A percentile compares a stretch with the other conserved stretches of the same genome.
phyloP scores from a whole-genome alignment of 1,140 invertebrate species.

The Ostrea denselamellosa region DNA sequence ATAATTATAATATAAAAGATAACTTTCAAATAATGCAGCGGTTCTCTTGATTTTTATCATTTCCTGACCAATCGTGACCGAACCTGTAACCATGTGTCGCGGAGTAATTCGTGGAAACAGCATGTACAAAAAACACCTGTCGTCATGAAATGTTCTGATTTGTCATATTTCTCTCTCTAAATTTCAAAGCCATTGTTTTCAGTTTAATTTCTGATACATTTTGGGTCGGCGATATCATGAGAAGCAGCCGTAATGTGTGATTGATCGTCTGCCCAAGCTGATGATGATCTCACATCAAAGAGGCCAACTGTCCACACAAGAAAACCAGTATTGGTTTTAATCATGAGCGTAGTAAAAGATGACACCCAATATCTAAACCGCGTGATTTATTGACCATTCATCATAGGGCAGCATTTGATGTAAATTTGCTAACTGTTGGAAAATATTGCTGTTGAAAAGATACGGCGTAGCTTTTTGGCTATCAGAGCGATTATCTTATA shows the following conservation, averaged over 20 bases:
- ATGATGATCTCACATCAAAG: not conserved
- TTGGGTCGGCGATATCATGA: not conserved
- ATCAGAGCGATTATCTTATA: too few species aligned
- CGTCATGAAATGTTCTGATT: too few species aligned
- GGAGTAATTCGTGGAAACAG: too few species aligned
- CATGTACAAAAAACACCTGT: too few species aligned
- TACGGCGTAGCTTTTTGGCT: too few species aligned
- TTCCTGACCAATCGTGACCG: not conserved
- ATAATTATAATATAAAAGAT: not conserved
- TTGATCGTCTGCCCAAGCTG: not conserved
- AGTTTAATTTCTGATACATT: not conserved
- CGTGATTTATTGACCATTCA: slow-evolving; percentile 20
- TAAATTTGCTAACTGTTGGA: not conserved
- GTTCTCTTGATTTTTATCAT: not conserved
- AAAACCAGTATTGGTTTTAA: not conserved
- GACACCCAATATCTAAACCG: not conserved
- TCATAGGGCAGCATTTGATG: not conserved
- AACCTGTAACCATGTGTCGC: too few species aligned
- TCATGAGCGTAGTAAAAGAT: not conserved
- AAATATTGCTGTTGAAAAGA: not conserved
- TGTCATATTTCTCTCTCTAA: not conserved
- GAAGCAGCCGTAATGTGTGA: not conserved
- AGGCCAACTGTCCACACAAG: not conserved
- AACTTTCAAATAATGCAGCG: not conserved
- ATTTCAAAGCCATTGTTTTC: slow-evolving; percentile 13